Conservation (phyloP, 2,113 vertebrate species). For the Rhea americana region DNA sequence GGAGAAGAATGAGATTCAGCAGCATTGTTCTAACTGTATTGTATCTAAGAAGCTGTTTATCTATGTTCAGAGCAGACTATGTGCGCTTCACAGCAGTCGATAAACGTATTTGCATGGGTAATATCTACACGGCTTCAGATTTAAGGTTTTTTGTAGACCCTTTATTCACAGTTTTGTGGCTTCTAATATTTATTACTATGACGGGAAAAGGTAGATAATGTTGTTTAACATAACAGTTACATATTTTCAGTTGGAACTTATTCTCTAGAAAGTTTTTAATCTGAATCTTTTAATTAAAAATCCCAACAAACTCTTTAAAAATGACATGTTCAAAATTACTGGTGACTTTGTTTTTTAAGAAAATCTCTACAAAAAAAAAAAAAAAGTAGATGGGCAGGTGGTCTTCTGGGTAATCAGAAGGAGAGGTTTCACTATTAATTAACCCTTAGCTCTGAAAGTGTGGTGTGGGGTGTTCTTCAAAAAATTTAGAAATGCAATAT, state of each 20-base stretch:
- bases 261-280: background rate
- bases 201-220: background rate
- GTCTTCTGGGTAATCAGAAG: background rate
- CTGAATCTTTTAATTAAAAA: background rate
- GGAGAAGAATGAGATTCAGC: background rate
- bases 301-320: accelerated
- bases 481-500: background rate
- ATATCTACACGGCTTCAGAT: accelerated
- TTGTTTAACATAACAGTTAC: background rate
- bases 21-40: background rate
- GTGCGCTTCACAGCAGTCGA: background rate
- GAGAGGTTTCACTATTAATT: background rate
- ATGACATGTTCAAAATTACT: background rate
- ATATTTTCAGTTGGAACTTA: background rate
- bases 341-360: background rate
- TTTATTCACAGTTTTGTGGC: background rate
- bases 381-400: background rate
- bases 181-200: background rate
- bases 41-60: background rate
- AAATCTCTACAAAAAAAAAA: background rate
- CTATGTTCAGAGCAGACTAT: background rate
- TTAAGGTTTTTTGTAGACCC: background rate
- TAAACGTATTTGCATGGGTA: background rate
- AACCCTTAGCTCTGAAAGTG: background rate
- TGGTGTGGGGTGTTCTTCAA: background rate